Percentiles rank a stretch among this genome's conserved stretches.
phyloP scores from a whole-genome alignment of 2,113 vertebrate species.

The Rhea pennata region DNA sequence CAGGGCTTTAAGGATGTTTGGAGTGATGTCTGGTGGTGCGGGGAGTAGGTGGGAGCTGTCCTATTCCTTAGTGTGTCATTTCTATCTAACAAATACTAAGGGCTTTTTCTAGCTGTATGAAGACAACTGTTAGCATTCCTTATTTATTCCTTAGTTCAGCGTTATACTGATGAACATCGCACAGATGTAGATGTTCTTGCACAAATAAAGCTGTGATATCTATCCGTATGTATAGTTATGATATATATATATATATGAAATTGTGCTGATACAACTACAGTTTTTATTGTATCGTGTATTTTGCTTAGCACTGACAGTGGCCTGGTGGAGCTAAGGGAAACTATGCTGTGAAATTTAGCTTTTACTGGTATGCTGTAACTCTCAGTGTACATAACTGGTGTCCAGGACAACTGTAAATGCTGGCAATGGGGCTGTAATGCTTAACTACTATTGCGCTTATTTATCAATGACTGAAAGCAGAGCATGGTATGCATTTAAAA shows the following conservation, averaged over 20 bases:
- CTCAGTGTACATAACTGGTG: fast-evolving
- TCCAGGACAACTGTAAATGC: background rate
- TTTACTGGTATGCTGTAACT: background rate
- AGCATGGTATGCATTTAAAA: background rate
- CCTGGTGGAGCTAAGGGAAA: background rate
- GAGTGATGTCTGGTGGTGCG: background rate
- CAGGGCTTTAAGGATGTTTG: background rate
- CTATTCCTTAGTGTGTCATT: background rate
- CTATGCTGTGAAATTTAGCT: background rate
- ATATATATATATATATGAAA: fast-evolving
- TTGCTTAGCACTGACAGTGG: background rate
- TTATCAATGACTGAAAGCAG: background rate
- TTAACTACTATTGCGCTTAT: background rate
- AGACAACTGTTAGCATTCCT: background rate
- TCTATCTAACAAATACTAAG: background rate
- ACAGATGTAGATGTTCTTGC: background rate
- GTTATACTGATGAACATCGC: background rate
- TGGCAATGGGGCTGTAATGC: background rate
- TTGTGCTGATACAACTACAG: background rate
- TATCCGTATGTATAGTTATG: background rate
- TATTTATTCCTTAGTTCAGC: background rate
- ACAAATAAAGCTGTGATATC: background rate
- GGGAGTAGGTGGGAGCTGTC: background rate
- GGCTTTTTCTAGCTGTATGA: background rate
- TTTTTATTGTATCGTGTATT: background rate